These are phyloP conservation scores for Trematomus bernacchii DNA, from an alignment of 2,797 vertebrate genomes.

Conservation along the genomic window DNA sequence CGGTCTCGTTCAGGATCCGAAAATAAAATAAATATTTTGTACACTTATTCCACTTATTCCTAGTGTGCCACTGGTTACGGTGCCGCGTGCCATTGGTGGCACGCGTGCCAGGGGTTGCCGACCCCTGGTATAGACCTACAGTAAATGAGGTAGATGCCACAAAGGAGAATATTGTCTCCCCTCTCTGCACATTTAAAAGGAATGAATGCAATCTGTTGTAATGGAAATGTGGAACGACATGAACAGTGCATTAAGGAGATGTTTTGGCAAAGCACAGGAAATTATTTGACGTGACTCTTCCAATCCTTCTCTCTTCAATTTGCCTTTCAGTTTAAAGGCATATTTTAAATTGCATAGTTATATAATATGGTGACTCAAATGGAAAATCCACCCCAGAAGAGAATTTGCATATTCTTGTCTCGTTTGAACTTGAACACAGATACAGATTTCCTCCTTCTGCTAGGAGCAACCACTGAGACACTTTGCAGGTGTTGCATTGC, in stretches of 20 bases:
- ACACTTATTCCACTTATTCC: too few species aligned
- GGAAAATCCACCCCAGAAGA: slow-evolving; percentile 47
- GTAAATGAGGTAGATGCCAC: background rate
- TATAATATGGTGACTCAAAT: slow-evolving; percentile 49
- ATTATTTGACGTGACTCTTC: slow-evolving; percentile 20
- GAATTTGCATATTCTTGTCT: slow-evolving; percentile 28
- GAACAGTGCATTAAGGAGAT: slow-evolving; percentile 18
- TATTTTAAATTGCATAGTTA: slow-evolving; percentile 43
- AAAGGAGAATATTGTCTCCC: background rate
- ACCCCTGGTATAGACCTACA: slow-evolving; percentile 10
- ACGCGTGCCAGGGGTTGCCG: too few species aligned
- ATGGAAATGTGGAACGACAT: slow-evolving; percentile 34
- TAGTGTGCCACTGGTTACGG: too few species aligned
- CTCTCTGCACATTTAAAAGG: slow-evolving; percentile 23
- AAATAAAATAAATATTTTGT: too few species aligned
- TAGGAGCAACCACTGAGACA: slow-evolving; percentile 2
- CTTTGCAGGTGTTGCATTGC: slow-evolving; percentile 27
- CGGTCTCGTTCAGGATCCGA: too few species aligned
- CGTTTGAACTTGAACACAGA: slow-evolving; percentile 37
- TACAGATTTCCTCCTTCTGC: slow-evolving; percentile 15
- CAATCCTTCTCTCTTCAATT: slow-evolving; percentile 30
- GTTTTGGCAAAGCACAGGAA: slow-evolving; percentile 15
- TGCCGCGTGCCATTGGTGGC: too few species aligned
- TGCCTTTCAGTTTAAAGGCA: slow-evolving; percentile 33
- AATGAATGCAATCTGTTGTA: slow-evolving; percentile 11